A percentile compares a stretch with the other conserved stretches of the same genome.
phyloP scores from a whole-genome alignment of 2,888 invertebrate species.

The Anthophora plumipes region DNA sequence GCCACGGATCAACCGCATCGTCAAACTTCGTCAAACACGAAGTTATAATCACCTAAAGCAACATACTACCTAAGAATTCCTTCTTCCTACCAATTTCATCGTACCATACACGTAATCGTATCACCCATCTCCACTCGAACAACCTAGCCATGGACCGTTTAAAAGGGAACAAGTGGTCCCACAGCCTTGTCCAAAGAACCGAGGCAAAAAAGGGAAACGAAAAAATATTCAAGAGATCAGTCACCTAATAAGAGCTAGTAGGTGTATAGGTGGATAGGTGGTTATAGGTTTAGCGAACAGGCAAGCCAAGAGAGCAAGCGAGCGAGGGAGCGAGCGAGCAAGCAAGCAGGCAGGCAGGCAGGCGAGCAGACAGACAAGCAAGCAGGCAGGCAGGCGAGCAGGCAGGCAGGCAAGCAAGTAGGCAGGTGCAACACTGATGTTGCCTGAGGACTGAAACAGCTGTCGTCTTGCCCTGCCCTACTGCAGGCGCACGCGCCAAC shows the following conservation, averaged over 20 bases:
- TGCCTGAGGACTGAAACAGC: slow-evolving; percentile 82
- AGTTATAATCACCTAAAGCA: no score
- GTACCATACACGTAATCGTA: no score
- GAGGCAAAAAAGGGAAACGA: not conserved
- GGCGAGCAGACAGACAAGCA: slow-evolving; percentile 49
- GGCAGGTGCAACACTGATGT: slow-evolving; percentile 82
- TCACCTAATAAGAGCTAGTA: slow-evolving; percentile 39
- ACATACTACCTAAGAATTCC: no score
- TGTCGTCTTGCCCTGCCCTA: slow-evolving; percentile 81
- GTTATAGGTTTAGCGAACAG: slow-evolving; percentile 48
- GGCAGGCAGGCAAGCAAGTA: slow-evolving; percentile 63
- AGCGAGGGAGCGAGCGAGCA: slow-evolving; percentile 18
- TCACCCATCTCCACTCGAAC: no score
- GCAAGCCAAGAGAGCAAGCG: slow-evolving; percentile 51
- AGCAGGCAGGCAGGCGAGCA: slow-evolving; percentile 55
- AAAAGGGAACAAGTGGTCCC: not conserved
- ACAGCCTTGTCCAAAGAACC: no score
- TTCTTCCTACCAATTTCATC: no score
- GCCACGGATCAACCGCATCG: no score
- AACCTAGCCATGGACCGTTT: no score
- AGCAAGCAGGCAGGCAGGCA: slow-evolving; percentile 52
- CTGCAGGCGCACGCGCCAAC: slow-evolving; percentile 81
- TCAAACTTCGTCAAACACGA: no score
- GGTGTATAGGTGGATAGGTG: slow-evolving; percentile 64
- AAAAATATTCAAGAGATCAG: slow-evolving; percentile 4